A percentile compares a stretch with the other conserved stretches of the same genome.
Evolutionary conservation across 2,888 invertebrate species (phyloP).

Genomic region (Campoletis raptor): DNA sequence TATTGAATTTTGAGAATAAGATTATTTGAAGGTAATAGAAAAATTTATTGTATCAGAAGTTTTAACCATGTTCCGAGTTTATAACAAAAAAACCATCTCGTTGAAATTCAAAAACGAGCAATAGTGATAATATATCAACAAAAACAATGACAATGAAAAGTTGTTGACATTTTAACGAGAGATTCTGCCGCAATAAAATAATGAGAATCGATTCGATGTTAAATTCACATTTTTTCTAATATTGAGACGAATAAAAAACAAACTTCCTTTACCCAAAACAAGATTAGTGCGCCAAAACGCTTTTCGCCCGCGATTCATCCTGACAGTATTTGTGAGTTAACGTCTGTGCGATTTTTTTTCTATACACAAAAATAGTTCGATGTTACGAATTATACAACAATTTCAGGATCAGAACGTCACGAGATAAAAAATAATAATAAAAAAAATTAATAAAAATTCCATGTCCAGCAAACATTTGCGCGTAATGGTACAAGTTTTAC

Average conservation of each 20-base stretch:
- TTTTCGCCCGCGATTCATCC: conserved; percentile 62
- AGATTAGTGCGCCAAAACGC: conserved; percentile 74
- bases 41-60: not conserved
- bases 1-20: not conserved
- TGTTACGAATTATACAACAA: conserved; percentile 78
- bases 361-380: conserved; percentile 74
- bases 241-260: conserved; percentile 16
- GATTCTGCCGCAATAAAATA: conserved; percentile 31
- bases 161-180: conserved; percentile 34
- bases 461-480: conserved; percentile 59
- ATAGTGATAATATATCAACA: conserved; percentile 21
- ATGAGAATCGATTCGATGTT: conserved; percentile 38
- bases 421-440: conserved; percentile 66
- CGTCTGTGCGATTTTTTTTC: conserved; percentile 68
- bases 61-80: not conserved
- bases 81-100: conserved; percentile 20
- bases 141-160: conserved; percentile 5
- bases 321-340: conserved; percentile 50
- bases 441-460: conserved; percentile 54
- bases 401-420: conserved; percentile 70
- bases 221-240: not conserved
- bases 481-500: conserved; percentile 78
- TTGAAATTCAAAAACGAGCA: conserved; percentile 21
- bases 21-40: not conserved
- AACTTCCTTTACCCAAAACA: conserved; percentile 69